Evolutionary conservation across 2,888 invertebrate genomes (phyloP).

Genomic region (Pseudoips prasinana): DNA sequence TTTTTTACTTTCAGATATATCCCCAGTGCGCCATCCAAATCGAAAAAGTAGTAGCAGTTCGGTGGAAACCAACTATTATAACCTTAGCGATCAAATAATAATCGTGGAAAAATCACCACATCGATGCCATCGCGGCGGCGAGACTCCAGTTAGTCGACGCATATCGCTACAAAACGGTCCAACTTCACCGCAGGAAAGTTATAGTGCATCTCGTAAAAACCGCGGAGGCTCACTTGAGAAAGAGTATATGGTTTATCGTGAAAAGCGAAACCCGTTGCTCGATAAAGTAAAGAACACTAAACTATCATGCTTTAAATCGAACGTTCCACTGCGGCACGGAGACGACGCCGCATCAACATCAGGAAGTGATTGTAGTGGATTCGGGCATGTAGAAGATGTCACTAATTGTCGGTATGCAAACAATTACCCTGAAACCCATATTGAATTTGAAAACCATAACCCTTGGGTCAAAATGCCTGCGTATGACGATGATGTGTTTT

Average conservation of each 20-base stretch:
- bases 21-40: slow-evolving; percentile 83
- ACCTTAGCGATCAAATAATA: slow-evolving; percentile 83
- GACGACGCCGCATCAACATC: slow-evolving; percentile 77
- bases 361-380: slow-evolving; percentile 78
- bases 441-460: slow-evolving; percentile 76
- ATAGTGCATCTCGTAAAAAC: slow-evolving; percentile 72
- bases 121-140: slow-evolving; percentile 61
- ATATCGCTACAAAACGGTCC: slow-evolving; percentile 71
- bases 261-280: slow-evolving; percentile 86
- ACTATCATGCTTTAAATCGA: slow-evolving; percentile 85
- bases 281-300: slow-evolving; percentile 87
- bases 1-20: slow-evolving; percentile 85
- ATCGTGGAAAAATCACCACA: slow-evolving; percentile 82
- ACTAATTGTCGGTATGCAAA: slow-evolving; percentile 58
- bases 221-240: slow-evolving; percentile 79
- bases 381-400: slow-evolving; percentile 71
- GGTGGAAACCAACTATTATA: slow-evolving; percentile 86
- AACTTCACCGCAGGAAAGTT: slow-evolving; percentile 71
- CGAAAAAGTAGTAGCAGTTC: slow-evolving; percentile 84
- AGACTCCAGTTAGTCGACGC: slow-evolving; percentile 66
- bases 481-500: slow-evolving; percentile 77
- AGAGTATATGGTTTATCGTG: slow-evolving; percentile 82
- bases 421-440: slow-evolving; percentile 61
- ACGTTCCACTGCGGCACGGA: slow-evolving; percentile 74
- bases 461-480: slow-evolving; percentile 75